phyloP scores from a whole-genome alignment of 2,113 vertebrate genomes.

The Paraplagusia blochii region DNA sequence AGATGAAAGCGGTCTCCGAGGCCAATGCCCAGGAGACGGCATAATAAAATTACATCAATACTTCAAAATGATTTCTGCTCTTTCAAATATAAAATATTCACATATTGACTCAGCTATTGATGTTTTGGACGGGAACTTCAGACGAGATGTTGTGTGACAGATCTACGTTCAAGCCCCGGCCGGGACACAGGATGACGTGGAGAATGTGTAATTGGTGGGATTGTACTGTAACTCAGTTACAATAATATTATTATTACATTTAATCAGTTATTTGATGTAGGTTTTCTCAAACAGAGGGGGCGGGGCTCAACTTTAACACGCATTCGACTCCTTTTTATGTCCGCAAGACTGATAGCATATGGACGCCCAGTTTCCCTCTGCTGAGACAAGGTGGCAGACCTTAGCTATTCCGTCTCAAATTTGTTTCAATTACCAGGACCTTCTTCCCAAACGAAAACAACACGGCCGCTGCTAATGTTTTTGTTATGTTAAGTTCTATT shows the following conservation, averaged over 20 bases:
- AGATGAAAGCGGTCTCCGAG: conserved; percentile 23
- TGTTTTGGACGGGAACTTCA: conserved; percentile 6
- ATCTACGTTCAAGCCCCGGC: conserved; percentile 11
- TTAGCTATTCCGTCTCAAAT: neutral
- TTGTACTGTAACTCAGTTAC: neutral
- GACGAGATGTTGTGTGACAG: conserved; percentile 28
- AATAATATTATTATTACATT: neutral
- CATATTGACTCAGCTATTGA: conserved; percentile 19
- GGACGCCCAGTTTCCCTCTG: neutral
- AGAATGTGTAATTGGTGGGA: conserved; percentile 4
- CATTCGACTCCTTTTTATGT: neutral
- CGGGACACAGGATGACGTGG: conserved; percentile 22
- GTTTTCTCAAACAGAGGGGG: neutral
- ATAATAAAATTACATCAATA: conserved; percentile 33
- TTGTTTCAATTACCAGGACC: neutral
- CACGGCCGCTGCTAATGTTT: neutral
- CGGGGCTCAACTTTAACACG: neutral
- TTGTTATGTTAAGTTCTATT: neutral
- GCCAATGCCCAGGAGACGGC: conserved; percentile 36
- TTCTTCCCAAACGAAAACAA: neutral
- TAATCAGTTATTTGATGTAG: neutral
- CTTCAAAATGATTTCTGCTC: conserved; percentile 9
- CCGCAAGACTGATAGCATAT: neutral
- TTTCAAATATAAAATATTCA: conserved; percentile 38
- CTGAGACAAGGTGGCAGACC: neutral